phyloP scores from a whole-genome alignment of 2,888 invertebrate species.

The Lepetodrilus schrolli region DNA sequence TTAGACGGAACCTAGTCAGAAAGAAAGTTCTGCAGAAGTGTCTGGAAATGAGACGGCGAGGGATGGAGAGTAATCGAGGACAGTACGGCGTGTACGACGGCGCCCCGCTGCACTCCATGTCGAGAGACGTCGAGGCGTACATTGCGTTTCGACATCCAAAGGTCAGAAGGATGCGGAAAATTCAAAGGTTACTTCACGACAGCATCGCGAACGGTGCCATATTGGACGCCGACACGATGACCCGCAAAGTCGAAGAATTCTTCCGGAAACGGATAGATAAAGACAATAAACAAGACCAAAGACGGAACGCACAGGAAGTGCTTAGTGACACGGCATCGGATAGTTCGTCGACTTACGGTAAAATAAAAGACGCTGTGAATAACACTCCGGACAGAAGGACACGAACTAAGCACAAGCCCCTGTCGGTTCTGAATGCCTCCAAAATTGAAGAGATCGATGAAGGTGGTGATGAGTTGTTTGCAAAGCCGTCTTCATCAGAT shows the following conservation, averaged over 20 bases:
- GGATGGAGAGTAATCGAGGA: conserved; percentile 30
- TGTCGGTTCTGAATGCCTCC: neutral
- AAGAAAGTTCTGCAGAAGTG: conserved; percentile 57
- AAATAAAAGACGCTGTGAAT: no score
- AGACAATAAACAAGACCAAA: conserved; percentile 38
- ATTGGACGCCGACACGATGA: conserved; percentile 41
- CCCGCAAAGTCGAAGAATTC: conserved; percentile 42
- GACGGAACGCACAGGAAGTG: neutral
- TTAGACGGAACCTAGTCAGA: conserved; percentile 50
- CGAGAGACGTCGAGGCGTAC: conserved; percentile 56
- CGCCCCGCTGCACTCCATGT: conserved; percentile 52
- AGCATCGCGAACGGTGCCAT: conserved; percentile 52
- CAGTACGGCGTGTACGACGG: conserved; percentile 56
- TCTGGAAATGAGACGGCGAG: conserved; percentile 54
- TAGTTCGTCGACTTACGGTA: neutral
- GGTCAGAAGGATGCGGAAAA: conserved; percentile 48
- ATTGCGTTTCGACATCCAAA: conserved; percentile 58
- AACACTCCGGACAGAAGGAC: no score
- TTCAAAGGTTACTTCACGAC: conserved; percentile 48
- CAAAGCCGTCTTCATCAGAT: neutral
- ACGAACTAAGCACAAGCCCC: no score
- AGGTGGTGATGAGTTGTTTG: neutral
- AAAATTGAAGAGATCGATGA: neutral
- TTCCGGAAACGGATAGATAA: conserved; percentile 46
- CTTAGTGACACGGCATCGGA: no score